A percentile compares a stretch with the other conserved stretches of the same genome.
Conservation (phyloP, 2,797 vertebrate species). For the Esox lucius region DNA sequence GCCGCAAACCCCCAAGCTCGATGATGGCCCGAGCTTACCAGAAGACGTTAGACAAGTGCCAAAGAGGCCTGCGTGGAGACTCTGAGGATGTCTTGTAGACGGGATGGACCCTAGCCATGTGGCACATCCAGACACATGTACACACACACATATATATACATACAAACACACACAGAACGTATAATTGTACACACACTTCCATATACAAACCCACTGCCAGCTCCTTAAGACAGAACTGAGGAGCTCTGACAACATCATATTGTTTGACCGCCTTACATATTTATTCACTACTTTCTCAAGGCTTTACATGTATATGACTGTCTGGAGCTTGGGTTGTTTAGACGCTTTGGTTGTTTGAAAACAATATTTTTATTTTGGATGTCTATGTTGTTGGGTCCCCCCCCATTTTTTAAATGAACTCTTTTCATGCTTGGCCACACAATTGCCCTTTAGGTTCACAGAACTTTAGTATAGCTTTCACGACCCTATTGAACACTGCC, state of each 20-base stretch:
- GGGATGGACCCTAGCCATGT: slow-evolving; percentile 36
- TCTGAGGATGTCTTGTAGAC: slow-evolving; percentile 52
- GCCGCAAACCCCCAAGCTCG: slow-evolving; percentile 82
- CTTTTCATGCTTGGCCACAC: slow-evolving; percentile 18
- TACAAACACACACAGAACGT: slow-evolving; percentile 7
- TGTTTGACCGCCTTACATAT: slow-evolving; percentile 63
- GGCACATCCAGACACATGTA: slow-evolving; percentile 28
- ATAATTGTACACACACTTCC: slow-evolving; percentile 19
- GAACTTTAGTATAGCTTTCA: slow-evolving; percentile 6
- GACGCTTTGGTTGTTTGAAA: slow-evolving; percentile 8
- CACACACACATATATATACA: slow-evolving; percentile 13
- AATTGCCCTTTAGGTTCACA: slow-evolving; percentile 24
- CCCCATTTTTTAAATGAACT: slow-evolving; percentile 32
- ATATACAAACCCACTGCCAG: slow-evolving; percentile 31
- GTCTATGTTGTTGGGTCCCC: slow-evolving; percentile 19
- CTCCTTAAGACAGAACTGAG: slow-evolving; percentile 16
- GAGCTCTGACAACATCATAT: slow-evolving; percentile 13
- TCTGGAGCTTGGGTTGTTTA: slow-evolving; percentile 19
- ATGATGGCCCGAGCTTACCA: slow-evolving; percentile 77
- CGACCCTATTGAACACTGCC: slow-evolving; percentile 9
- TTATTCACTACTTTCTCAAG: slow-evolving; percentile 57
- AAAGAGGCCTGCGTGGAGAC: slow-evolving; percentile 76
- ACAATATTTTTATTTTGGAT: slow-evolving; percentile 12
- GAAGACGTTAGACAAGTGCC: slow-evolving; percentile 77
- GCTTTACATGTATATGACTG: slow-evolving; percentile 36